These are phyloP conservation scores for Phengaris alcon DNA, from an alignment of 2,888 invertebrate species.

Conservation along the genomic window DNA sequence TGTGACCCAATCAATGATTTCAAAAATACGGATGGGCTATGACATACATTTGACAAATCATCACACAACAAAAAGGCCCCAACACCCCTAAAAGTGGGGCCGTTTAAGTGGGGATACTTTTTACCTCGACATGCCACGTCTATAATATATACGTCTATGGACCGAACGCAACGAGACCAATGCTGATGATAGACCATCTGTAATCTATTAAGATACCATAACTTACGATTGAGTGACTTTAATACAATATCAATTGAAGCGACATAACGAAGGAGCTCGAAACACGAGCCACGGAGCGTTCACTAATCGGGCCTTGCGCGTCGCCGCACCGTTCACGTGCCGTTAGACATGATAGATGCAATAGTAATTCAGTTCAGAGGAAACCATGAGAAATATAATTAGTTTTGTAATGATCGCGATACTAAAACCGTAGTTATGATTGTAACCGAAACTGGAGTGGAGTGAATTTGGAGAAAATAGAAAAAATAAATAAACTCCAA, in stretches of 20 bases:
- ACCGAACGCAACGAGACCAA: not conserved
- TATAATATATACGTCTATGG: no score
- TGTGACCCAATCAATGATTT: no score
- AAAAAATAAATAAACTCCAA: no score
- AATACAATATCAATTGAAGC: conserved; percentile 37
- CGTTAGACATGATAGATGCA: conserved; percentile 54
- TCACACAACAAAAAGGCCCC: no score
- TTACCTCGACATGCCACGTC: no score
- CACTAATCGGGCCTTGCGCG: conserved; percentile 67
- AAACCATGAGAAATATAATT: conserved; percentile 18
- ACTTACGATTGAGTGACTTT: conserved; percentile 25
- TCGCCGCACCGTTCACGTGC: conserved; percentile 61
- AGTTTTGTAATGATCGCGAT: not conserved
- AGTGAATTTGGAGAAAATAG: not conserved
- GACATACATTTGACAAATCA: no score
- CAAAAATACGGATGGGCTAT: no score
- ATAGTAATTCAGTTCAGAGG: conserved; percentile 26
- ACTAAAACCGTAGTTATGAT: not conserved
- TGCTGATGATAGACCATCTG: not conserved
- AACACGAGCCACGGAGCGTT: conserved; percentile 61
- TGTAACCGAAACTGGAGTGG: not conserved
- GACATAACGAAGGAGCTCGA: conserved; percentile 45
- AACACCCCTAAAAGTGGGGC: no score
- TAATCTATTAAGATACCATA: conserved; percentile 25
- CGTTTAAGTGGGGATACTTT: no score